These are phyloP conservation scores for Philopedon plagiatum DNA, from an alignment of 2,888 invertebrate genomes.

Conservation along the genomic window DNA sequence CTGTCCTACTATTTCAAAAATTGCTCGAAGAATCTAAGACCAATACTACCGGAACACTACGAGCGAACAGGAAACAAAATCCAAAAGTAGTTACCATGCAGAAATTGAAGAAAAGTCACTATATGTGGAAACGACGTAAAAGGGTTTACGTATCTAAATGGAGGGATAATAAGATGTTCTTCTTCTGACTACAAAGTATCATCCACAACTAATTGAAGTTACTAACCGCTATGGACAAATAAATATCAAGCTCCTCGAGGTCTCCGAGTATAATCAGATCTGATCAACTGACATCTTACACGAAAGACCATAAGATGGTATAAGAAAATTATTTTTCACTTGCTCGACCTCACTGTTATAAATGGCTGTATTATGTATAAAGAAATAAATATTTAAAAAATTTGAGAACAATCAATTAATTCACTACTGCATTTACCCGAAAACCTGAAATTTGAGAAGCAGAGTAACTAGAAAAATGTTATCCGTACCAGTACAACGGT, in stretches of 20 bases:
- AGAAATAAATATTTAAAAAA: no score
- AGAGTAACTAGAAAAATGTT: no score
- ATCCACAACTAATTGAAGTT: constrained; percentile 47
- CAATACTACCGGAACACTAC: constrained; percentile 46
- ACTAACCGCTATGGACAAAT: constrained; percentile 40
- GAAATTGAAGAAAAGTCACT: constrained; percentile 40
- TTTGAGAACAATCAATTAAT: no score
- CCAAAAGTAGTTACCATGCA: constrained; percentile 30
- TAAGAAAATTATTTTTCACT: constrained; percentile 19
- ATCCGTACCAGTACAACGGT: no score
- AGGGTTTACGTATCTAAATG: constrained; percentile 51
- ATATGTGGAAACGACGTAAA: constrained; percentile 38
- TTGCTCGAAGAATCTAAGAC: constrained; percentile 25
- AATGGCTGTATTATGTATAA: no score
- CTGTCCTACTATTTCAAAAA: background rate
- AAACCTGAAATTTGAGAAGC: no score
- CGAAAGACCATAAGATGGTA: constrained; percentile 9
- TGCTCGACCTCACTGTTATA: constrained; percentile 1
- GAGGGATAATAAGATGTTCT: constrained; percentile 53
- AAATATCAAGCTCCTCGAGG: constrained; percentile 46
- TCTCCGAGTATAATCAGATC: background rate
- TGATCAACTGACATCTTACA: background rate
- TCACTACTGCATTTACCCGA: no score
- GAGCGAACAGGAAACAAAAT: constrained; percentile 42
- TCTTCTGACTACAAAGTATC: constrained; percentile 51